phyloP scores from a whole-genome alignment of 2,888 invertebrate species.

The Drosophila antonietae region DNA sequence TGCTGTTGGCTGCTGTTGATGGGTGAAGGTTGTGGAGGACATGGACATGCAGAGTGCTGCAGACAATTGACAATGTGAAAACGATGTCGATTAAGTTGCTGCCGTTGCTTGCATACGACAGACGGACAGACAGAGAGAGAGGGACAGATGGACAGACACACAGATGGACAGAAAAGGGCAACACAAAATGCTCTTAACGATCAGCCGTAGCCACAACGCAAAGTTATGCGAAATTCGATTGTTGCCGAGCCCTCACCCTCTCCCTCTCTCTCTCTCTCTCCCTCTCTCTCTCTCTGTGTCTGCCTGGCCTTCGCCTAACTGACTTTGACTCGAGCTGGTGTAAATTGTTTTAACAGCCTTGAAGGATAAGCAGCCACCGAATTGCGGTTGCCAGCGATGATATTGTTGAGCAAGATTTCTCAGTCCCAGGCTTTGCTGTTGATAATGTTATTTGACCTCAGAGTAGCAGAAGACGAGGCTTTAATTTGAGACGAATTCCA shows the following conservation, averaged over 20 bases:
- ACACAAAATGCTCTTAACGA: constrained; percentile 68
- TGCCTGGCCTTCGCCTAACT: constrained; percentile 16
- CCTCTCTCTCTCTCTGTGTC: no score
- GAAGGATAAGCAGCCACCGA: constrained; percentile 72
- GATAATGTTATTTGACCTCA: constrained; percentile 19
- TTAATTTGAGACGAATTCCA: constrained; percentile 16
- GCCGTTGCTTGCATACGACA: constrained; percentile 68
- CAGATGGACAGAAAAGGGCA: constrained; percentile 48
- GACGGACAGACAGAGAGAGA: constrained; percentile 5
- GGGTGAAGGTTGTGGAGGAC: constrained; percentile 71
- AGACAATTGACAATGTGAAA: constrained; percentile 78
- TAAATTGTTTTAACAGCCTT: constrained; percentile 78
- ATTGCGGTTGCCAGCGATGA: constrained; percentile 49
- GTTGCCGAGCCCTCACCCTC: constrained; percentile 8
- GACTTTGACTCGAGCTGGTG: constrained; percentile 55
- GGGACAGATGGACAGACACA: constrained; percentile 9
- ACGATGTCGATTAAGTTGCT: constrained; percentile 78
- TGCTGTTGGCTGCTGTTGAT: constrained; percentile 63
- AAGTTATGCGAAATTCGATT: constrained; percentile 70
- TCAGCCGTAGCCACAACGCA: constrained; percentile 61
- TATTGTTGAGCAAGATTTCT: constrained; percentile 48
- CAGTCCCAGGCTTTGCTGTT: constrained; percentile 15
- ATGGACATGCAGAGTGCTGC: constrained; percentile 73
- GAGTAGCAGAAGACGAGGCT: constrained; percentile 1
- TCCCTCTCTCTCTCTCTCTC: not conserved